A percentile compares a stretch with the other conserved stretches of the same genome.
Evolutionary conservation across 1,140 invertebrate genomes (phyloP).

Genomic region (Zaprionus capensis): DNA sequence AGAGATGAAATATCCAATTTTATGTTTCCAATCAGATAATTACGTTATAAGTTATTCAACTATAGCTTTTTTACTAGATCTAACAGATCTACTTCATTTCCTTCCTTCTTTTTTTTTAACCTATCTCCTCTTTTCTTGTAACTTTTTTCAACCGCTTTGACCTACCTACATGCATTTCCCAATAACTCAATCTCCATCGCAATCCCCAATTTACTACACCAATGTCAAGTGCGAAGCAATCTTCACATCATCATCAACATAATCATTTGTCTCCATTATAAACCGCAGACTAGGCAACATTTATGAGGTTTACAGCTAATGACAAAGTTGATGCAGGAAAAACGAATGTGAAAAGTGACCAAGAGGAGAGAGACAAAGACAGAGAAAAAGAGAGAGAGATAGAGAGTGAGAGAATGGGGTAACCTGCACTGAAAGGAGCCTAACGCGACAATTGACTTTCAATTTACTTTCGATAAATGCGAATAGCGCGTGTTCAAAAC

Average conservation of each 20-base stretch:
- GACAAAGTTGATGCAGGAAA: background rate
- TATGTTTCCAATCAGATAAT: too few relatives aligned
- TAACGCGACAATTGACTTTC: slow-evolving; percentile 39
- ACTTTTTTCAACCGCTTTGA: slow-evolving; percentile 20
- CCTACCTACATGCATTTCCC: background rate
- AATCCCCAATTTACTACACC: slow-evolving; percentile 2
- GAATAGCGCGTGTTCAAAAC: slow-evolving; percentile 37
- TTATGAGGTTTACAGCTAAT: background rate
- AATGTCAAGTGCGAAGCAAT: slow-evolving; percentile 32
- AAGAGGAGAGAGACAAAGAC: background rate
- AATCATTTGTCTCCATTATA: slow-evolving; percentile 17
- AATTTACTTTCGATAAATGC: slow-evolving; percentile 13
- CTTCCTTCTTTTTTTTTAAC: background rate
- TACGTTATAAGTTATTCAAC: too few relatives aligned
- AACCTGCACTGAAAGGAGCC: background rate
- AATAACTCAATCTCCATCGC: background rate
- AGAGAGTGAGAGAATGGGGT: background rate
- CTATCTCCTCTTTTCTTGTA: too few relatives aligned
- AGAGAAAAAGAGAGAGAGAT: background rate
- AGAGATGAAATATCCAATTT: too few relatives aligned
- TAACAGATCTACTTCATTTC: fast-evolving
- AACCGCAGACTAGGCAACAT: background rate
- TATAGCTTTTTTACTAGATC: too few relatives aligned
- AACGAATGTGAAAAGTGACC: slow-evolving; percentile 31
- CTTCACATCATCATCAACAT: slow-evolving; percentile 16